These are phyloP conservation scores for Papilio dardanus DNA, from an alignment of 1,140 invertebrate genomes.

Conservation along the genomic window DNA sequence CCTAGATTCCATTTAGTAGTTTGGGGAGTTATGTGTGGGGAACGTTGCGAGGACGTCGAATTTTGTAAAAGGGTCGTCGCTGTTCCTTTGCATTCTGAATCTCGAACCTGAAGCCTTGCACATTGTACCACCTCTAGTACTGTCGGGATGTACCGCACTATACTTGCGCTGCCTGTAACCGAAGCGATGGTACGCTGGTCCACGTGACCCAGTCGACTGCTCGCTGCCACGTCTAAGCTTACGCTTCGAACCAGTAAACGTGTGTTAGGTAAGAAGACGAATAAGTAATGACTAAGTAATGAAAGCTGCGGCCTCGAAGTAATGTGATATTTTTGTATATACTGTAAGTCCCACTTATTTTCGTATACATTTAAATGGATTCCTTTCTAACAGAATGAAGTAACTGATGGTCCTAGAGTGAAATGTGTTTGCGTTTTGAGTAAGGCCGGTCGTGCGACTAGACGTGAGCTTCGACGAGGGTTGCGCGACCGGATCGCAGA, in stretches of 20 bases:
- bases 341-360: conserved; percentile 82
- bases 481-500: conserved; percentile 47
- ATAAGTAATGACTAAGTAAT: conserved; percentile 77
- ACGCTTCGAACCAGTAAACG: conserved; percentile 70
- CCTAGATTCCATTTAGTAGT: conserved; percentile 25
- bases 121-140: neutral
- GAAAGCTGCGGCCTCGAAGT: conserved; percentile 82
- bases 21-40: conserved; percentile 10
- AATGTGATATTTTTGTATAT: conserved; percentile 83
- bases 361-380: conserved; percentile 82
- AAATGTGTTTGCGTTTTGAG: conserved; percentile 39
- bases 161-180: conserved; percentile 3
- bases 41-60: neutral
- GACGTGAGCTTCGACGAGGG: conserved; percentile 6
- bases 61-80: conserved; percentile 10
- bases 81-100: conserved; percentile 18
- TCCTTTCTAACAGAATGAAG: conserved; percentile 76
- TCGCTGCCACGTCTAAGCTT: conserved; percentile 69
- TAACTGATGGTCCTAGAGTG: conserved; percentile 63
- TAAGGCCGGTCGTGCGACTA: conserved; percentile 34
- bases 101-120: conserved; percentile 9
- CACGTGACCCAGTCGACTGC: conserved; percentile 44
- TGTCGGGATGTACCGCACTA: neutral
- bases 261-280: conserved; percentile 76
- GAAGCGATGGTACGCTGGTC: neutral